A percentile compares a stretch with the other conserved stretches of the same genome.
These are phyloP conservation scores for Tricholaema leucomelas DNA, from an alignment of 2,113 vertebrate genomes.

Conservation along the genomic window DNA sequence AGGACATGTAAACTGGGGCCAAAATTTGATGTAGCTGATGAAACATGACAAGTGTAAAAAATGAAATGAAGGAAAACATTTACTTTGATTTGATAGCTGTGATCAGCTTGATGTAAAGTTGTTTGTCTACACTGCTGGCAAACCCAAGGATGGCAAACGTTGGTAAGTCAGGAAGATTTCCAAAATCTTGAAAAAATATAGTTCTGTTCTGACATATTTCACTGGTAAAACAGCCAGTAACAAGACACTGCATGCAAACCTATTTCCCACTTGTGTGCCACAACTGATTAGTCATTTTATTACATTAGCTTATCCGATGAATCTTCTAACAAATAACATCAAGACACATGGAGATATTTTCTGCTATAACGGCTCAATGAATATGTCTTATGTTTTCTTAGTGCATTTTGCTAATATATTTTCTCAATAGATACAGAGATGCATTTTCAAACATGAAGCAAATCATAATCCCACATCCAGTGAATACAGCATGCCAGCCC, in stretches of 20 bases:
- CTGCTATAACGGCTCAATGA: neutral
- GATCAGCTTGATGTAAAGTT: neutral
- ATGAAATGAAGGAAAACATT: neutral
- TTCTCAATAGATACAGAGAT: neutral
- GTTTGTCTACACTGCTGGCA: neutral
- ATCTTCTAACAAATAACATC: neutral
- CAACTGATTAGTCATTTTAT: neutral
- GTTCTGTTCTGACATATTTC: neutral
- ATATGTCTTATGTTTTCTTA: neutral
- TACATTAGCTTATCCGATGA: neutral
- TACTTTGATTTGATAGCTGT: neutral
- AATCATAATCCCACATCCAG: neutral
- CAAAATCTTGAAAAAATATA: neutral
- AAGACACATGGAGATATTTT: neutral
- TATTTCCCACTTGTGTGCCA: conserved; percentile 1
- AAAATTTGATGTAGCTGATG: neutral
- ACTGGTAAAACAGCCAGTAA: neutral
- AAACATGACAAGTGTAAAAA: neutral
- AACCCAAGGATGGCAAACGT: neutral
- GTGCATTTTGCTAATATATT: neutral
- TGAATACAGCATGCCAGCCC: neutral
- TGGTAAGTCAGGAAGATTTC: neutral
- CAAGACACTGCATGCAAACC: neutral
- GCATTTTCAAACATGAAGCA: neutral
- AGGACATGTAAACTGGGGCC: rapidly evolving